phyloP scores from a whole-genome alignment of 2,113 vertebrate genomes.

The Fregetta grallaria region DNA sequence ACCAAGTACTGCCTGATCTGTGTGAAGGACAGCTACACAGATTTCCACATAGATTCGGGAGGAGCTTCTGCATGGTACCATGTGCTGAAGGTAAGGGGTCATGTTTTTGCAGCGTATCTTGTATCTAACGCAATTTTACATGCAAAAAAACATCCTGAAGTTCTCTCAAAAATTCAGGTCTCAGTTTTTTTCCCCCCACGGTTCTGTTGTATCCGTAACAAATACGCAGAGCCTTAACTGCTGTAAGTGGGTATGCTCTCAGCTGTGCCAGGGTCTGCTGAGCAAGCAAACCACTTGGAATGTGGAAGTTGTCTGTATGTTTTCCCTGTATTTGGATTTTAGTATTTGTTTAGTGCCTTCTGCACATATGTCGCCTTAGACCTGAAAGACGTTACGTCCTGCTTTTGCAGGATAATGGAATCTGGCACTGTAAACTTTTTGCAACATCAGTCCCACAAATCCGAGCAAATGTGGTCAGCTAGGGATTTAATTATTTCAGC shows the following conservation, averaged over 20 bases:
- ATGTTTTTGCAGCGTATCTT: rapidly evolving
- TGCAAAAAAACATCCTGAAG: not conserved
- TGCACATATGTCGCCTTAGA: not conserved
- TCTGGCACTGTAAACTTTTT: not conserved
- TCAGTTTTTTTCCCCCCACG: rapidly evolving
- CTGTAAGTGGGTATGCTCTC: not conserved
- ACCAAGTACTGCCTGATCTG: slow-evolving; percentile 98
- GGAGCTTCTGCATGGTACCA: slow-evolving; percentile 97
- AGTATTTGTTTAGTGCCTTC: not conserved
- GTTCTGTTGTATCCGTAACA: not conserved
- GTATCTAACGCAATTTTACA: not conserved
- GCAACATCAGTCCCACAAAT: not conserved
- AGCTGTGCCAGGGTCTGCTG: not conserved
- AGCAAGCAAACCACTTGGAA: not conserved
- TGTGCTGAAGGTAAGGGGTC: slow-evolving; percentile 85
- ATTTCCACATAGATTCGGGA: slow-evolving; percentile 96
- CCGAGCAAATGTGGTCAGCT: not conserved
- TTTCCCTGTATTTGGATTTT: not conserved
- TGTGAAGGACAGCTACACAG: slow-evolving; percentile 97
- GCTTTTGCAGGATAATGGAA: not conserved
- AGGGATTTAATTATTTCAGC: not conserved
- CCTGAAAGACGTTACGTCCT: not conserved
- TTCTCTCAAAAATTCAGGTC: not conserved
- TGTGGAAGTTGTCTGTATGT: not conserved
- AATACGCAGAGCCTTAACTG: not conserved